These are phyloP conservation scores for Candoia aspera DNA, from an alignment of 2,113 vertebrate genomes.

Conservation along the genomic window DNA sequence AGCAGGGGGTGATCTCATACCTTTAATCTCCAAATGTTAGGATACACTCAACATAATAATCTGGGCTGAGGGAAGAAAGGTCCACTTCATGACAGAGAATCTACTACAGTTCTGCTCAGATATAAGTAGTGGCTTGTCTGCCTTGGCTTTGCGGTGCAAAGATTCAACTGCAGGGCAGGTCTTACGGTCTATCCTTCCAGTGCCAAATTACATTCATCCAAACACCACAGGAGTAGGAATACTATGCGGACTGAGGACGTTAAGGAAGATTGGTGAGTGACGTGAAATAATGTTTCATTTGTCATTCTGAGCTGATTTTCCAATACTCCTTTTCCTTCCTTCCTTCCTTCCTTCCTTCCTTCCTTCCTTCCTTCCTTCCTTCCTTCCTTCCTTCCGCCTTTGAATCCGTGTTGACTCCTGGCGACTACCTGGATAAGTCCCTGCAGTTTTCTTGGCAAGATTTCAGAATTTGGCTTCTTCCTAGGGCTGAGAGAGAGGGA, in stretches of 20 bases:
- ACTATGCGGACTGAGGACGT: not conserved
- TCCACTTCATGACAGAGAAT: not conserved
- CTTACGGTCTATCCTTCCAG: not conserved
- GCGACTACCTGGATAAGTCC: not conserved
- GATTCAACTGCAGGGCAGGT: not conserved
- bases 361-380: not conserved
- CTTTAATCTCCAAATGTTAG: not conserved
- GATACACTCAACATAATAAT: not conserved
- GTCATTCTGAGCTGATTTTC: not conserved
- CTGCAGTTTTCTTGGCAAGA: not conserved
- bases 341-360: not conserved
- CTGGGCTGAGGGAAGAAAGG: not conserved
- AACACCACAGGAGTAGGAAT: not conserved
- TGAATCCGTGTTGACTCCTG: not conserved
- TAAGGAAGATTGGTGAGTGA: not conserved
- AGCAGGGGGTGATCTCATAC: not conserved
- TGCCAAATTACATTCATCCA: not conserved
- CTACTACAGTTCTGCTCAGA: not conserved
- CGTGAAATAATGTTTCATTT: not conserved
- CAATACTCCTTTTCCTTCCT: not conserved
- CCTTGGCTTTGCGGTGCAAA: not conserved
- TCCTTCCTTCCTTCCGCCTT: not conserved
- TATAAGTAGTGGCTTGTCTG: not conserved
- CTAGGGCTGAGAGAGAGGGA: not conserved
- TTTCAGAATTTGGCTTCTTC: not conserved